These are phyloP conservation scores for Cryptus viduatorius DNA, from an alignment of 2,888 invertebrate genomes.

Conservation along the genomic window DNA sequence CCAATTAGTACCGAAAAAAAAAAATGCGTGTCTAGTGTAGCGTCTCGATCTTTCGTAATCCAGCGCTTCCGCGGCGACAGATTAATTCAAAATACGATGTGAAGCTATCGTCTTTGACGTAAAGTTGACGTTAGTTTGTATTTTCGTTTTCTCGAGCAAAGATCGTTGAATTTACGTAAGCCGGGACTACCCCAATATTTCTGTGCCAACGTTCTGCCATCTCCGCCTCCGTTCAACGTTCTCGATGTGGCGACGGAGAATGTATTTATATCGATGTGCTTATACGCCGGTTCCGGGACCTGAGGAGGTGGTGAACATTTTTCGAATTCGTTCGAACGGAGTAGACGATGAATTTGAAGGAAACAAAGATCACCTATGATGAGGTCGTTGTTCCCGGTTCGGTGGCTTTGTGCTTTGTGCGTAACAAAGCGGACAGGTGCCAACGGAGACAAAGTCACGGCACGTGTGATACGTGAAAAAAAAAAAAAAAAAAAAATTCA, in stretches of 20 bases:
- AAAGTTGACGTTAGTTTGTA: background rate
- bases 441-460: background rate
- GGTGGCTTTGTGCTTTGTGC: background rate
- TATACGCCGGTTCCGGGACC: slow-evolving; percentile 49
- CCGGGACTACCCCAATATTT: slow-evolving; percentile 59
- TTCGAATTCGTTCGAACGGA: slow-evolving; percentile 14
- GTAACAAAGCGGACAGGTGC: slow-evolving; percentile 16
- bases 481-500: slow-evolving; percentile 21
- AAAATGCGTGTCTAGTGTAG: background rate
- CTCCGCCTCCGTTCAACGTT: slow-evolving; percentile 1
- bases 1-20: background rate
- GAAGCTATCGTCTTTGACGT: too few species aligned
- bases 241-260: slow-evolving; percentile 16
- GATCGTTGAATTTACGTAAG: slow-evolving; percentile 55
- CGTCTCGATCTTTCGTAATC: background rate
- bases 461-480: background rate
- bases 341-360: slow-evolving; percentile 16
- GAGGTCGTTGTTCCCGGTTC: slow-evolving; percentile 57
- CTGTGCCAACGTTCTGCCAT: slow-evolving; percentile 20
- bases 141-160: slow-evolving; percentile 3
- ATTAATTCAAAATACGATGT: background rate
- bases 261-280: slow-evolving; percentile 63
- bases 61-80: background rate
- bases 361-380: slow-evolving; percentile 20
- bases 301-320: slow-evolving; percentile 23